These are phyloP conservation scores for Meteorus colon DNA, from an alignment of 2,888 invertebrate species.

Conservation along the genomic window DNA sequence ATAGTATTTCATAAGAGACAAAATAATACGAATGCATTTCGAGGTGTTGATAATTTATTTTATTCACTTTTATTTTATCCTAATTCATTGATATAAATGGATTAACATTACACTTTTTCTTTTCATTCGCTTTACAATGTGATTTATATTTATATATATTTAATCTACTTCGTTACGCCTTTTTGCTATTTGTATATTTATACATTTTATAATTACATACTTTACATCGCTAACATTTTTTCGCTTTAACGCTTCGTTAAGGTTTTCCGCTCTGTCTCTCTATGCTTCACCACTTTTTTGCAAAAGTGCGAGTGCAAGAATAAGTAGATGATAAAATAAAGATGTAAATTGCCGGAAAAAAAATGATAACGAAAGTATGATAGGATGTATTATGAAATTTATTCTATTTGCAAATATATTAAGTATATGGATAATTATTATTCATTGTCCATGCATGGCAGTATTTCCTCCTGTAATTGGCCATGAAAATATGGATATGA, in stretches of 20 bases:
- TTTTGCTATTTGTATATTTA: conserved; percentile 25
- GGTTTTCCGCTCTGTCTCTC: conserved; percentile 64
- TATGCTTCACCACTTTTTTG: conserved; percentile 54
- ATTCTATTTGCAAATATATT: conserved; percentile 12
- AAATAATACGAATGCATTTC: conserved; percentile 4
- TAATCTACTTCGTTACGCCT: conserved; percentile 19
- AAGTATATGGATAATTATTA: conserved; percentile 7
- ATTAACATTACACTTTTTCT: neutral
- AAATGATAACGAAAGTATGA: neutral
- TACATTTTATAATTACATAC: conserved; percentile 58
- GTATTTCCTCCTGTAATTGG: conserved; percentile 48
- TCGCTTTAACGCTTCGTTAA: conserved; percentile 72
- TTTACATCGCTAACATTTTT: conserved; percentile 63
- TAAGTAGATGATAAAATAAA: neutral
- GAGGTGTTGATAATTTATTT: conserved; percentile 8
- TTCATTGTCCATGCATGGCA: conserved; percentile 25
- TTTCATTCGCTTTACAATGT: neutral
- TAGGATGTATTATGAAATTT: conserved; percentile 10
- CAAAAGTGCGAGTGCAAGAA: conserved; percentile 4
- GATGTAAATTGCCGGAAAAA: conserved; percentile 39
- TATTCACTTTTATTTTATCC: neutral
- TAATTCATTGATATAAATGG: too few species aligned
- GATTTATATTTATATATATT: conserved; percentile 19
- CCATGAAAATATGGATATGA: conserved; percentile 47
- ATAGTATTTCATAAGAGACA: neutral